Base-by-base conservation (phyloP, 2,797 vertebrate genomes). In the Glyptemys insculpta region DNA sequence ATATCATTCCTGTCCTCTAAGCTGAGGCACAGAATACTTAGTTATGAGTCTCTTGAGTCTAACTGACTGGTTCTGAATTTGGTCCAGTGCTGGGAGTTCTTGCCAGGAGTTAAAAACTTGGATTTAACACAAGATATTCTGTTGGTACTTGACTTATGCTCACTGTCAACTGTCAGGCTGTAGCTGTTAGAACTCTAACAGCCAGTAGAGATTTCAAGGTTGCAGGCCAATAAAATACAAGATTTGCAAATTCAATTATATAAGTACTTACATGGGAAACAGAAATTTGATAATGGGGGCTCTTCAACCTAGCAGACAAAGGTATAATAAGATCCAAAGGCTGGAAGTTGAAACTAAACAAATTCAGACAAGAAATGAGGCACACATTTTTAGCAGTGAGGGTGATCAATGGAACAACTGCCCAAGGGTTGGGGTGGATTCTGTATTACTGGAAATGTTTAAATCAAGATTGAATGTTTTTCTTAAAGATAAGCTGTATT, bases 11-110 rank as follows among this genome's bases (percentile, higher is more conserved):
- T 50, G 44, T 49, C 49, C 62, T 72, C n/a, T 1, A 50, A n/a
- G 82, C 10, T 83, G 27, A 15, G 23, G 11, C 49, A 93, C 54
- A 29, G 44, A 0, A 44, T 34, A 8, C 84, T 94, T 92, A 84
- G 37, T 50, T 72, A 12, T 54, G 65, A 90, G 87, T 94, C 47
- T 96, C 37, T 41, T 90, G 56, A 87, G 82, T 56, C 76, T 96
- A 49, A 27, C 72, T 78, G 82, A 7, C 4, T 56, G 87, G 27
- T 96, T 95, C 91, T 90, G 50, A 86, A 89, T 89, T 88, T 57
- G 72, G 34, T 92, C 74, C 90, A 88, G 72, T 76, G 12, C 5
- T 37, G 74, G 41, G 3, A 49, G 90, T 92, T 92, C 53, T 85
- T 91, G 53, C 59, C 87, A 74, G 47, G 72, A 91, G 27, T 31